phyloP scores from a whole-genome alignment of 2,797 vertebrate genomes.

The Parotocinclus haroldoi region DNA sequence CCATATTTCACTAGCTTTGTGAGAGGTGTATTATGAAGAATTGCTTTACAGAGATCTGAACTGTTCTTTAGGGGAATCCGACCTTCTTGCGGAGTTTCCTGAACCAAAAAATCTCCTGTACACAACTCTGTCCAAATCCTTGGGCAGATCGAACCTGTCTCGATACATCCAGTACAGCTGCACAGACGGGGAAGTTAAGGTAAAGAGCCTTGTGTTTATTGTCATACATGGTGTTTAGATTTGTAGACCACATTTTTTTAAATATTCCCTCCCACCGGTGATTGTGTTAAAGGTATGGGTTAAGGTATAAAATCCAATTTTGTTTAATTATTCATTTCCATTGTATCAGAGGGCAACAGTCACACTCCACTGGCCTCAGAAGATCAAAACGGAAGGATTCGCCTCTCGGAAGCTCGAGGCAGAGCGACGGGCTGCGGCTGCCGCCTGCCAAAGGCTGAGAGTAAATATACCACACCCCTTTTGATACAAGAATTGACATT shows the following conservation, averaged over 20 bases:
- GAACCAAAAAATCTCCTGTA: constrained; percentile 85
- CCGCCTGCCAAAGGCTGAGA: constrained; percentile 85
- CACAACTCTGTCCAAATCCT: constrained; percentile 75
- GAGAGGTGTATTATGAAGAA: too few relatives aligned
- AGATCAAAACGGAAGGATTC: constrained; percentile 83
- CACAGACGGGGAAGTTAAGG: constrained; percentile 81
- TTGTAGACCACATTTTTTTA: too few relatives aligned
- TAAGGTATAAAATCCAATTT: too few relatives aligned
- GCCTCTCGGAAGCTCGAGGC: constrained; percentile 83
- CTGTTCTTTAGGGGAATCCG: constrained; percentile 37
- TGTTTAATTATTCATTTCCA: too few relatives aligned
- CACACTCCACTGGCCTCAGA: constrained; percentile 85
- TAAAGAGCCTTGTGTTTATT: constrained; percentile 44
- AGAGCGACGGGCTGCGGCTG: constrained; percentile 85
- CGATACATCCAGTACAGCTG: constrained; percentile 84
- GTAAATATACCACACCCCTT: constrained; percentile 57
- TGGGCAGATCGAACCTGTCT: constrained; percentile 78
- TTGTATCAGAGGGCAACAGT: constrained; percentile 81
- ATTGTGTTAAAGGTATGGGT: not conserved
- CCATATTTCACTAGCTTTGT: too few relatives aligned
- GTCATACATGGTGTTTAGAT: too few relatives aligned
- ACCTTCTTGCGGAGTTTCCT: constrained; percentile 83
- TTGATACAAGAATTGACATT: too few relatives aligned
- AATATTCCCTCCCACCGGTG: too few relatives aligned
- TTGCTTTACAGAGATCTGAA: not conserved